Evolutionary conservation across 2,797 vertebrate genomes (phyloP).

Genomic region (Falco columbarius): DNA sequence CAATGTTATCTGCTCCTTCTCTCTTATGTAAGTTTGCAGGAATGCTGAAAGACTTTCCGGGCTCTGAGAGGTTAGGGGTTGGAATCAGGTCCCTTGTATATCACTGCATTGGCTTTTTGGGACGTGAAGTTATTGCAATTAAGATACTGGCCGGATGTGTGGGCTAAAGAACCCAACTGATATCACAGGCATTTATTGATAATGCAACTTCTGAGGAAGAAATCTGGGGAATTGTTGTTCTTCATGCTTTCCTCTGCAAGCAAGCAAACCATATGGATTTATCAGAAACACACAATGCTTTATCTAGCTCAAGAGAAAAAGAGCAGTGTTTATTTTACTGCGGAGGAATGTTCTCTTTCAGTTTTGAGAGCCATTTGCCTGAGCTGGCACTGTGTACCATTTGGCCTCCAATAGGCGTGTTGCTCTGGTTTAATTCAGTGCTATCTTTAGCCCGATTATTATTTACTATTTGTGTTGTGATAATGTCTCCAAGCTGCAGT

Average conservation of each 20-base stretch:
- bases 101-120: conserved; percentile 72
- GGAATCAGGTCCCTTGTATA: conserved; percentile 70
- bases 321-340: conserved; percentile 73
- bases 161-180: conserved; percentile 76
- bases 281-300: conserved; percentile 64
- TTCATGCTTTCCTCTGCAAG: conserved; percentile 70
- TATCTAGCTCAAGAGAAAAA: conserved; percentile 71
- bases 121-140: conserved; percentile 79
- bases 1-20: conserved; percentile 84
- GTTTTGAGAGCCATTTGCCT: conserved; percentile 58
- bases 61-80: conserved; percentile 72
- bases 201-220: conserved; percentile 74
- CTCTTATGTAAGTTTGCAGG: conserved; percentile 84
- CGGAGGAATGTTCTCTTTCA: conserved; percentile 68
- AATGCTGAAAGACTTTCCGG: conserved; percentile 83
- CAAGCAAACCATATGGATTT: conserved; percentile 72
- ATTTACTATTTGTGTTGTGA: conserved; percentile 56
- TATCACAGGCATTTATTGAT: conserved; percentile 81
- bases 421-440: conserved; percentile 53
- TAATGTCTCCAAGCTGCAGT: conserved; percentile 43
- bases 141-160: conserved; percentile 81
- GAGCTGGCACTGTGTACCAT: conserved; percentile 20
- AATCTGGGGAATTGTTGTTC: conserved; percentile 74
- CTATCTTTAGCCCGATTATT: conserved; percentile 61
- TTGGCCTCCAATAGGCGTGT: neutral